These are phyloP conservation scores for Eupeodes corollae DNA, from an alignment of 1,140 invertebrate genomes.

Conservation along the genomic window DNA sequence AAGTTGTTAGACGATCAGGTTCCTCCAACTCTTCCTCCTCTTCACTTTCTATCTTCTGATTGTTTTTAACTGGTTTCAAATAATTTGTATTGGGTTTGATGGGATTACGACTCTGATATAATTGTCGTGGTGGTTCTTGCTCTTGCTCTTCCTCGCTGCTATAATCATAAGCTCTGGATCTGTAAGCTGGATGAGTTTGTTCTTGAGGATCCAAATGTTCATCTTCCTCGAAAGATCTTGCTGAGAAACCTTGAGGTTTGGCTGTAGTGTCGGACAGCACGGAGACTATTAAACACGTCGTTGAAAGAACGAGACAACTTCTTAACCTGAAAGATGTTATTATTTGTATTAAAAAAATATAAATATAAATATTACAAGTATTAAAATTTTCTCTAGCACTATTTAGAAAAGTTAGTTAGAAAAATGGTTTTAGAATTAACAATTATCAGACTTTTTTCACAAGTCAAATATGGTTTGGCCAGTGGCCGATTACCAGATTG, in stretches of 20 bases:
- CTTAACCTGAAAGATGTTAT: conserved; percentile 9
- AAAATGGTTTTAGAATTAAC: no score
- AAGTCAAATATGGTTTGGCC: no score
- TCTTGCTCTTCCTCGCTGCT: conserved; percentile 28
- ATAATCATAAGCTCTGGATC: conserved; percentile 28
- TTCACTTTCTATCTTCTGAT: conserved; percentile 29
- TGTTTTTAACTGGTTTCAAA: conserved; percentile 17
- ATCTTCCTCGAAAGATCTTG: conserved; percentile 25
- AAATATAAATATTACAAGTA: no score
- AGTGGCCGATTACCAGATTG: no score
- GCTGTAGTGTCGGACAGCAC: conserved; percentile 23
- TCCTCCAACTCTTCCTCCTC: conserved; percentile 71
- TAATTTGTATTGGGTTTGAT: conserved; percentile 30
- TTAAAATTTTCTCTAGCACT: no score
- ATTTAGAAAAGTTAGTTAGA: no score
- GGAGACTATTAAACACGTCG: conserved; percentile 12
- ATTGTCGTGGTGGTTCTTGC: conserved; percentile 30
- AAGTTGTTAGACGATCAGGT: conserved; percentile 65
- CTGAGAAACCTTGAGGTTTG: conserved; percentile 27
- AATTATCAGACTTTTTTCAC: no score
- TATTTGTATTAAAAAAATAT: no score
- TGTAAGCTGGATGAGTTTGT: conserved; percentile 29
- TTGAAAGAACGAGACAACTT: conserved; percentile 14
- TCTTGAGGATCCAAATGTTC: conserved; percentile 30
- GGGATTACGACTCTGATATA: conserved; percentile 24